phyloP scores from a whole-genome alignment of 30 jellyfish, hydroid and myxozoan species.

The Aurelia sp. region DNA sequence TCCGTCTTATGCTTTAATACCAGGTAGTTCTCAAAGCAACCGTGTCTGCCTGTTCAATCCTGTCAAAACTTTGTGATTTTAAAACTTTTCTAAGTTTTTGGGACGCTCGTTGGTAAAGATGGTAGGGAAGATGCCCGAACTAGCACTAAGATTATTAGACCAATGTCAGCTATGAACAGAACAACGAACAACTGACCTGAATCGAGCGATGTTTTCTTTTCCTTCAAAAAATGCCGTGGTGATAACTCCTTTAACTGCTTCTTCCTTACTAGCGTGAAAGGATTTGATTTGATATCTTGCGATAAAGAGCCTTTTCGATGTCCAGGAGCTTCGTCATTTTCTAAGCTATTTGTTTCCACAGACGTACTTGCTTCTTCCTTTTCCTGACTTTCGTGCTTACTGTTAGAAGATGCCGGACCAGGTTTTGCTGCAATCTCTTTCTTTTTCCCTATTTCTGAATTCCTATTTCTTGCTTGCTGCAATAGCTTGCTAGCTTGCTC shows the following conservation, averaged over 20 bases:
- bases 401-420: no score
- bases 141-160: no score
- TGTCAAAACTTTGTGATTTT: no score
- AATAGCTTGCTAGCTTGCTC: constrained; percentile 91
- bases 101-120: no score
- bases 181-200: constrained; percentile 21
- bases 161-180: background rate
- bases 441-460: constrained; percentile 31
- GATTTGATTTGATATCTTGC: constrained; percentile 73
- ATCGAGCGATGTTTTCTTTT: constrained; percentile 34
- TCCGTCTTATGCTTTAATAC: no score
- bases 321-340: background rate
- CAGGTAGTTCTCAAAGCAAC: no score
- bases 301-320: constrained; percentile 12
- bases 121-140: no score
- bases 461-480: constrained; percentile 76
- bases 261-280: constrained; percentile 86
- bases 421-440: background rate
- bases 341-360: constrained; percentile 6
- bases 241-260: constrained; percentile 69
- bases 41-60: no score
- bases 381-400: no score
- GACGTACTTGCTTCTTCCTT: background rate
- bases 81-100: no score
- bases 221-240: constrained; percentile 78